These are phyloP conservation scores for Plebejus melissa DNA, from an alignment of 2,888 invertebrate species.

Conservation along the genomic window DNA sequence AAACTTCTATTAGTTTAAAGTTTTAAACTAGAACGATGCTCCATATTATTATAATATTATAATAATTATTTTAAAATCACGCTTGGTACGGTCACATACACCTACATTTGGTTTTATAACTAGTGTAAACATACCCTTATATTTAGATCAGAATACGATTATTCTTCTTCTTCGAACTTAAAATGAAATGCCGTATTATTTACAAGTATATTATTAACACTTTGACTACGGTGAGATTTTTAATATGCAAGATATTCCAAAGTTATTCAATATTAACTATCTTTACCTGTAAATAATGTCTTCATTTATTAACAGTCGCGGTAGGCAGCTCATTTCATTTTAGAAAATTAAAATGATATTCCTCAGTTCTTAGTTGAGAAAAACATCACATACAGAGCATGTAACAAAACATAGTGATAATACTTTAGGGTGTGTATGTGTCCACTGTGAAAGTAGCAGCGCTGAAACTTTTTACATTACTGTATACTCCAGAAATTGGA, in stretches of 20 bases:
- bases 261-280: background rate
- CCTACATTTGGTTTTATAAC: background rate
- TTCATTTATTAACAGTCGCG: background rate
- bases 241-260: background rate
- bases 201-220: background rate
- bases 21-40: background rate
- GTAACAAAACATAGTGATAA: too few species aligned
- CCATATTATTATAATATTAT: background rate
- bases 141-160: background rate
- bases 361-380: background rate
- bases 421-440: too few species aligned
- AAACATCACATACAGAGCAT: background rate
- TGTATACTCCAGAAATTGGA: too few species aligned
- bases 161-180: background rate
- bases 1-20: background rate
- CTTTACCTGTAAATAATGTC: background rate
- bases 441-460: too few species aligned
- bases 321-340: constrained; percentile 5
- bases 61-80: background rate
- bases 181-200: background rate
- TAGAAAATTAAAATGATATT: background rate
- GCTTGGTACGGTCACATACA: background rate
- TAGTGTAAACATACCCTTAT: background rate
- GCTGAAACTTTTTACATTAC: too few species aligned
- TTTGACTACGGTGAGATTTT: background rate